These are phyloP conservation scores for Charina bottae DNA, from an alignment of 2,113 vertebrate genomes.

Conservation along the genomic window DNA sequence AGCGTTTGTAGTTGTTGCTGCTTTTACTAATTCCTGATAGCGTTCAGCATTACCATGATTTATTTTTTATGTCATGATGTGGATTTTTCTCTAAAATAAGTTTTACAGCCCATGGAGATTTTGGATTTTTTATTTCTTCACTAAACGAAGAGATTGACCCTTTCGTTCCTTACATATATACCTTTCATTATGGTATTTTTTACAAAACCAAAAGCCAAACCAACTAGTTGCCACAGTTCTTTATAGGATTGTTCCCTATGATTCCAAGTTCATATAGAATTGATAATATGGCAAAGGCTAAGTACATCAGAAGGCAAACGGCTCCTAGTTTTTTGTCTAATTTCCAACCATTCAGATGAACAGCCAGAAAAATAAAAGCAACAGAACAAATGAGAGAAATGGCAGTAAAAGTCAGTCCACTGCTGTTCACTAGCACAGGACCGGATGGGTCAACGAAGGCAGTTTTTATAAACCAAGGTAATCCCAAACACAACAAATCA, in stretches of 20 bases:
- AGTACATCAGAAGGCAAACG: slow-evolving; percentile 84
- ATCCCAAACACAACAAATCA: slow-evolving; percentile 93
- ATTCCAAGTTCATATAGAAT: slow-evolving; percentile 94
- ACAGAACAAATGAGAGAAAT: slow-evolving; percentile 89
- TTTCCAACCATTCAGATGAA: slow-evolving; percentile 92
- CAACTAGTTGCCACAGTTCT: slow-evolving; percentile 80
- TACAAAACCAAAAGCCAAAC: slow-evolving; percentile 41
- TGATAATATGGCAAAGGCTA: slow-evolving; percentile 84
- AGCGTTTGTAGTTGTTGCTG: slow-evolving; percentile 61
- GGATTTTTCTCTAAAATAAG: slow-evolving; percentile 70
- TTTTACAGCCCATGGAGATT: slow-evolving; percentile 68
- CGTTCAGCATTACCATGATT: slow-evolving; percentile 62
- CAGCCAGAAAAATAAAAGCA: slow-evolving; percentile 84
- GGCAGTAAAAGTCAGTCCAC: slow-evolving; percentile 86
- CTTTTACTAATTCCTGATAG: slow-evolving; percentile 66
- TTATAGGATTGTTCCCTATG: slow-evolving; percentile 88
- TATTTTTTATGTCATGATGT: slow-evolving; percentile 55
- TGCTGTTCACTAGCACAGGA: slow-evolving; percentile 90
- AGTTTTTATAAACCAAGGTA: slow-evolving; percentile 96
- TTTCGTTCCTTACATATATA: slow-evolving; percentile 49
- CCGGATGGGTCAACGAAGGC: slow-evolving; percentile 82
- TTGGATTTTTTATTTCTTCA: slow-evolving; percentile 66
- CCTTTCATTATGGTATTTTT: slow-evolving; percentile 43
- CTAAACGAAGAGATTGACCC: slow-evolving; percentile 68
- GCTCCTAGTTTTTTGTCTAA: slow-evolving; percentile 90